These are phyloP conservation scores for Dexiosoma caninum DNA, from an alignment of 2,888 invertebrate genomes.

Conservation along the genomic window DNA sequence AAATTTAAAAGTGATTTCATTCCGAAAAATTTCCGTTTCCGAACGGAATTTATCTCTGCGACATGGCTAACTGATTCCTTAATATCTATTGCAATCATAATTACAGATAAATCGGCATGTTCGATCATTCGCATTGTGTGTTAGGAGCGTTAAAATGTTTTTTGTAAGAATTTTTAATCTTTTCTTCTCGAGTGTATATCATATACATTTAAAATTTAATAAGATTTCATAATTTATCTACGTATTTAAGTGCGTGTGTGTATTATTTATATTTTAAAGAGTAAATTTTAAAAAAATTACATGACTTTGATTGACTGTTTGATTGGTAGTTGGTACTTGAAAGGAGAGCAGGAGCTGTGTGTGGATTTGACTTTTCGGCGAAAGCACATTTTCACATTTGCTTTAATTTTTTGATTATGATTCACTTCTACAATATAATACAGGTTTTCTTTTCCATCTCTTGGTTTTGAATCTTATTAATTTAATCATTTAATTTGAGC, in stretches of 20 bases:
- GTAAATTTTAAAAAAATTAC: conserved; percentile 42
- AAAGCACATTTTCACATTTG: no score
- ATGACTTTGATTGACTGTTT: conserved; percentile 53
- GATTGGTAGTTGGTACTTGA: conserved; percentile 10
- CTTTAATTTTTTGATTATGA: conserved; percentile 21
- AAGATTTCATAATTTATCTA: background rate
- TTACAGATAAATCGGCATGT: no score
- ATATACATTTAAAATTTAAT: background rate
- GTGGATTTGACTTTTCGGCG: background rate
- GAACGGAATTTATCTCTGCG: no score
- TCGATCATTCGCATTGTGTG: no score
- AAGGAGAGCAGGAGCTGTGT: background rate
- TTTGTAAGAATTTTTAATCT: no score
- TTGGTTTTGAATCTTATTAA: background rate
- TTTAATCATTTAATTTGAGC: conserved; percentile 39
- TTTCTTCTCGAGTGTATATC: background rate
- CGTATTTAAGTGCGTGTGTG: no score
- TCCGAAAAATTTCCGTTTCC: no score
- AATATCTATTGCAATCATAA: no score
- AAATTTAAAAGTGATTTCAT: no score
- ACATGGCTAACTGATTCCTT: no score
- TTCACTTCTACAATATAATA: conserved; percentile 4
- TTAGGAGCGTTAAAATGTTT: no score
- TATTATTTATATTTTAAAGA: conserved; percentile 8
- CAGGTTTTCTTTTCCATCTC: background rate